Conservation (phyloP, 2,113 vertebrate genomes). For the Cynopterus brachyotis region DNA sequence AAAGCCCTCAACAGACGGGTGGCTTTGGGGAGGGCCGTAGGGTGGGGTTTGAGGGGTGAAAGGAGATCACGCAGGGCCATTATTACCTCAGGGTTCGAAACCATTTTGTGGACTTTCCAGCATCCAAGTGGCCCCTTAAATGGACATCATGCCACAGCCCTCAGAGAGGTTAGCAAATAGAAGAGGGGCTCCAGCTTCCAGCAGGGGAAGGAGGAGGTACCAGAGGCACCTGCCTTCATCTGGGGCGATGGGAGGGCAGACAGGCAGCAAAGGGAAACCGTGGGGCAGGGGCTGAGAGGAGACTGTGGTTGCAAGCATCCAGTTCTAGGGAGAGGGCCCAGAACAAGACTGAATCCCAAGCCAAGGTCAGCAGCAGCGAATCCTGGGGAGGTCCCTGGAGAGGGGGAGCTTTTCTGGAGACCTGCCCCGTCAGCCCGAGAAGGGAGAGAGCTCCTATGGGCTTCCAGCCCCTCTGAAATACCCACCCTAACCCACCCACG, state of each 20-base stretch:
- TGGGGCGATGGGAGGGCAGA: not conserved
- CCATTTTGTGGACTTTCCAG: not conserved
- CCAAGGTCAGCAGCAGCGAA: not conserved
- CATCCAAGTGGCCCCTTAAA: not conserved
- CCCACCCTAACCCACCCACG: rapidly evolving
- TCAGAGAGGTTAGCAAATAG: too few relatives aligned
- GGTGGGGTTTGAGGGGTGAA: not conserved
- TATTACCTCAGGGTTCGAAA: not conserved
- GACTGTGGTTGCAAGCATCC: not conserved
- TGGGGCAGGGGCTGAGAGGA: not conserved
- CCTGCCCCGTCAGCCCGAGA: not conserved
- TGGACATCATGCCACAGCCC: not conserved
- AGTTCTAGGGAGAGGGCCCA: not conserved
- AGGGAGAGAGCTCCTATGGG: not conserved
- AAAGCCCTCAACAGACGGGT: not conserved
- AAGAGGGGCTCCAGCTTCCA: not conserved
- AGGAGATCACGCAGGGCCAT: not conserved
- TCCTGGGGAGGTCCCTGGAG: not conserved
- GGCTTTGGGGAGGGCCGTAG: not conserved
- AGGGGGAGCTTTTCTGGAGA: not conserved
- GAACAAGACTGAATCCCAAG: not conserved
- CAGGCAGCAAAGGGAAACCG: not conserved
- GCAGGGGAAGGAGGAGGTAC: not conserved
- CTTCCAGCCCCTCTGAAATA: not conserved
- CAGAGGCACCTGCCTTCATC: not conserved